Evolutionary conservation across 2,113 vertebrate genomes (phyloP).

Genomic region (Tylochromis polylepis): DNA sequence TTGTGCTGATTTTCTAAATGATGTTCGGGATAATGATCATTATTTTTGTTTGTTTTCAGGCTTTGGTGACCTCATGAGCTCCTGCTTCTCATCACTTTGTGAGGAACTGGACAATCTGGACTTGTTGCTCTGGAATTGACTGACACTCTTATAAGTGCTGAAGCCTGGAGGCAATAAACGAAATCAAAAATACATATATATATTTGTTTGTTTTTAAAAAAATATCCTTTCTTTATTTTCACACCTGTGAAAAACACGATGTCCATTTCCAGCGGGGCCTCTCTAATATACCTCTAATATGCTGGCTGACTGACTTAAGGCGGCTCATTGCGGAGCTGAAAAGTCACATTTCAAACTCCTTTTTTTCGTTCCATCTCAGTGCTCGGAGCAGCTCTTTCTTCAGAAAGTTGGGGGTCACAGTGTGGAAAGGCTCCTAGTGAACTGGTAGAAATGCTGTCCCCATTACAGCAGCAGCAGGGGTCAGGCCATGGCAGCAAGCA

Average conservation of each 20-base stretch:
- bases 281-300: neutral
- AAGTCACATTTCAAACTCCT: conserved; percentile 37
- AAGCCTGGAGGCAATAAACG: neutral
- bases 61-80: neutral
- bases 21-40: neutral
- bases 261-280: neutral
- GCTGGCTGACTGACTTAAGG: neutral
- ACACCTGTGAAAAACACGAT: neutral
- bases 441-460: conserved; percentile 67
- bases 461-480: conserved; percentile 77
- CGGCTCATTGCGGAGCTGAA: conserved; percentile 2
- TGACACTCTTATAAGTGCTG: neutral
- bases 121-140: neutral
- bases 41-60: conserved; percentile 38
- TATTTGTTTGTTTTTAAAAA: neutral
- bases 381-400: conserved; percentile 38
- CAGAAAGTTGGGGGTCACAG: conserved; percentile 52
- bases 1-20: neutral
- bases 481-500: conserved; percentile 72
- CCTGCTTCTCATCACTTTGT: neutral
- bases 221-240: neutral
- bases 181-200: neutral
- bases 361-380: neutral
- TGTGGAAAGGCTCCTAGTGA: conserved; percentile 61
- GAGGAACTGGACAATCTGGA: neutral